Conservation (phyloP, 37 sponge, comb jelly and placozoan genomes). For the Axinella damicornis region DNA sequence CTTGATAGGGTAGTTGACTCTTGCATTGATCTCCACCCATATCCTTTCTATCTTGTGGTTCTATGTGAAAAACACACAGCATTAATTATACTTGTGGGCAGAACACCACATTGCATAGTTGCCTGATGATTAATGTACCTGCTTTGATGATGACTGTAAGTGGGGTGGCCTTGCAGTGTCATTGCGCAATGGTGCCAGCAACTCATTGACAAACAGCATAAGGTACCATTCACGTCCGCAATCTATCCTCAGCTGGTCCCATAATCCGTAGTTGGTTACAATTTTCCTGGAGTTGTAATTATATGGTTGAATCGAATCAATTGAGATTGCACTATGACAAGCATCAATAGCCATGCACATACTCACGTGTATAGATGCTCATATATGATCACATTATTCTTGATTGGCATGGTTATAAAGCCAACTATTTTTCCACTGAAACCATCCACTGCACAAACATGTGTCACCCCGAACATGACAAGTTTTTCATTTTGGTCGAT, state of each 20-base stretch:
- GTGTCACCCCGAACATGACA: constrained; percentile 74
- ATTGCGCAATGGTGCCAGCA: constrained; percentile 27
- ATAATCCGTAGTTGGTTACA: constrained; percentile 61
- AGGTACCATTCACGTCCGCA: constrained; percentile 71
- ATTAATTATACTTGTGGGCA: not conserved
- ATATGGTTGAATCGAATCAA: not conserved
- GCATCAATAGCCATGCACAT: too few species aligned
- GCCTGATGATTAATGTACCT: constrained; percentile 32
- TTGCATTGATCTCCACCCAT: constrained; percentile 62
- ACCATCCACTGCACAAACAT: constrained; percentile 72
- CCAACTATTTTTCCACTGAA: constrained; percentile 69
- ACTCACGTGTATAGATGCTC: constrained; percentile 33
- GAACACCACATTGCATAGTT: not conserved
- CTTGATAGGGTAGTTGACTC: constrained; percentile 77
- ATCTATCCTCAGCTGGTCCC: constrained; percentile 74
- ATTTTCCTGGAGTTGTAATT: constrained; percentile 35
- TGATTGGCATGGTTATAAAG: constrained; percentile 60
- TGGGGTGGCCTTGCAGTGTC: constrained; percentile 48
- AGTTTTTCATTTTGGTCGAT: constrained; percentile 79
- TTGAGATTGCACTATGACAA: not conserved
- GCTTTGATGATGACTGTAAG: constrained; percentile 43
- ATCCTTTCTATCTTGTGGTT: constrained; percentile 51
- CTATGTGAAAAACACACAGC: constrained; percentile 16
- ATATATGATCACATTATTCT: constrained; percentile 71
- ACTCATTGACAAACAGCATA: constrained; percentile 66